Conservation (phyloP, 2,797 vertebrate genomes). For the Tamandua tetradactyla region DNA sequence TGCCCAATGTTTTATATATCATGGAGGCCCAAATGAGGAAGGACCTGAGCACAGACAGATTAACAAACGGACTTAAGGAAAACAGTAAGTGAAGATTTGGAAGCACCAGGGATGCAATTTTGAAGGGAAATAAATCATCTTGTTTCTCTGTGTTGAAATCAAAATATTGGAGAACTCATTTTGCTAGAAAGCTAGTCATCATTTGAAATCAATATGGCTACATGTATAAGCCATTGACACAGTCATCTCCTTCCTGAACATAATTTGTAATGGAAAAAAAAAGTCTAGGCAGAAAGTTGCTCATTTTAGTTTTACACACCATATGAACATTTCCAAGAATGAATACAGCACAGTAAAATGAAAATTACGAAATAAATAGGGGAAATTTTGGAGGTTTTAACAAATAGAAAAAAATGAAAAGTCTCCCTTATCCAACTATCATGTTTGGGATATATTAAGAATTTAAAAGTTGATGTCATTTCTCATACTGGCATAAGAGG, state of each 20-base stretch:
- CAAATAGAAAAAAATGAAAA: neutral
- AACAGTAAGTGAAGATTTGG: slow-evolving; percentile 3
- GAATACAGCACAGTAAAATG: neutral
- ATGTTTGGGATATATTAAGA: neutral
- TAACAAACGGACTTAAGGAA: slow-evolving; percentile 59
- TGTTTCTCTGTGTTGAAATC: neutral
- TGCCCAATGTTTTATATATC: slow-evolving; percentile 73
- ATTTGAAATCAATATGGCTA: neutral
- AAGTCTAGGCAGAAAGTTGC: neutral
- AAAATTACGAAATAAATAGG: neutral
- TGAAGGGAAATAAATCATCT: neutral
- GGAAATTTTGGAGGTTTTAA: neutral
- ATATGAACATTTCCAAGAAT: neutral
- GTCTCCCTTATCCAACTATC: neutral
- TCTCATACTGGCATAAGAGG: no score
- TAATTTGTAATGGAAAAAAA: neutral
- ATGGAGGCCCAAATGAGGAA: slow-evolving; percentile 73
- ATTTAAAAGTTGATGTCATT: no score
- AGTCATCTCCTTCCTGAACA: neutral
- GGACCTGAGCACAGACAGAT: slow-evolving; percentile 62
- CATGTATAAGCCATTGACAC: neutral
- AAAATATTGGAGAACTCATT: neutral
- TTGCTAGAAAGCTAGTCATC: neutral
- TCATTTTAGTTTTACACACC: neutral
- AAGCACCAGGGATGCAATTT: neutral